Conservation (phyloP, 2,113 vertebrate genomes). For the Microcebus tavaratra region DNA sequence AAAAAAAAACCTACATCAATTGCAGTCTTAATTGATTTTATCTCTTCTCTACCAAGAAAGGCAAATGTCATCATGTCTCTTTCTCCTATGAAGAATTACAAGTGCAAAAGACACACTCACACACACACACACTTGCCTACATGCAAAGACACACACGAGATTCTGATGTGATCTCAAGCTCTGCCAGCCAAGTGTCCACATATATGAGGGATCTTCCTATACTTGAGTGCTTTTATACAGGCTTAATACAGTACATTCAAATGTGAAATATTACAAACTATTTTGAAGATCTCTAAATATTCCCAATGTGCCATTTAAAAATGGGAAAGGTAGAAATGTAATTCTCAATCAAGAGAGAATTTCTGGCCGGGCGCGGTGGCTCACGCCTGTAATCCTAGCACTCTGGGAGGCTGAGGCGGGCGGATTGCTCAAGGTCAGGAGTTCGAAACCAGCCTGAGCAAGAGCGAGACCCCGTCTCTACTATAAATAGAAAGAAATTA, state of each 20-base stretch:
- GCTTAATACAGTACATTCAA: neutral
- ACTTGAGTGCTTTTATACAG: neutral
- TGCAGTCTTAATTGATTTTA: neutral
- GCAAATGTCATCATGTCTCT: neutral
- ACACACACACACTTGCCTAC: neutral
- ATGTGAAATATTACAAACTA: neutral
- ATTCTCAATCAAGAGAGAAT: neutral
- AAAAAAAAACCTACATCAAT: neutral
- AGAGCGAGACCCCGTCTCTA: too few relatives aligned
- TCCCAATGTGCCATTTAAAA: neutral
- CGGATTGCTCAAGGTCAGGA: too few relatives aligned
- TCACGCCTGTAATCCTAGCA: too few relatives aligned
- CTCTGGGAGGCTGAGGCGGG: too few relatives aligned
- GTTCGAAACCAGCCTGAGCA: too few relatives aligned
- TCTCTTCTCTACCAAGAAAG: constrained; percentile 6
- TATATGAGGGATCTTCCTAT: neutral
- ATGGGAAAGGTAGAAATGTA: neutral
- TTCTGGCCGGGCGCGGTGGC: neutral
- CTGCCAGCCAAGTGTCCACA: neutral
- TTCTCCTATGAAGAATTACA: neutral
- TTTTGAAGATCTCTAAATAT: constrained; percentile 39
- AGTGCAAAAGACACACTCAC: neutral
- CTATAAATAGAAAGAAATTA: too few relatives aligned
- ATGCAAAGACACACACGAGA: neutral
- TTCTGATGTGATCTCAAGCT: neutral